Base-by-base conservation (phyloP, 1,140 invertebrate species). In the Anoplophora glabripennis region DNA sequence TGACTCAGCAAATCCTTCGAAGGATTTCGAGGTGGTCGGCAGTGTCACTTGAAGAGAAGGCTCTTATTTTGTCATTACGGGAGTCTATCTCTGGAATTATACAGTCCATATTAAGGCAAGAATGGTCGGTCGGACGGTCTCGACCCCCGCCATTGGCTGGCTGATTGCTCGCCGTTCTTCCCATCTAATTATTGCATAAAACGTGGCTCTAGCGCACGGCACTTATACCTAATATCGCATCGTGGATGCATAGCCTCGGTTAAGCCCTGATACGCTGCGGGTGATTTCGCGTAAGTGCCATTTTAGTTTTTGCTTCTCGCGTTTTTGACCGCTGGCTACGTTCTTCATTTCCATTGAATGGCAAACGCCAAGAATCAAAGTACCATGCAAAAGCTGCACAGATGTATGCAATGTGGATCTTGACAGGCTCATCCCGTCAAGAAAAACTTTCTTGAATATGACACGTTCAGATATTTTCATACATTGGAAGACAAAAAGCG, bases 31-130 rank as follows among this genome's bases (percentile, higher is more conserved):
- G 21, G 40, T 69, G 64, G 52, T 8, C 58, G 15, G 42, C 59
- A 68, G 62, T 64, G 55, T 64, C 62, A 70, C 53, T 68, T 48
- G 53, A 53, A 67, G 56, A 51, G 51, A 61, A 70, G 63, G 59
- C 67, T 66, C 67, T 72, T 69, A 74, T 74, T 74, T 74, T 72
- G 69, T 74, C 72, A 74, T 72, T 74, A 72, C 68, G 57, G 61
- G 38, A 65, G 64, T 68, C 70, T 72, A 72, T 72, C 63, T 70
- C 66, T 69, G 62, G 56, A 68, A 72, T 72, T 71, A 71, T 70
- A 64, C 62, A 63, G 41, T 63, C 63, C 55, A 41, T 63, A 61
- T 38, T 53, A 46, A 51, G 59, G 61, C 35, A 55, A 40, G 38
- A 54, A 48, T 51, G 48, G 46, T 49, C 55, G 45, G 55, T 55